These are phyloP conservation scores for Notolepis coatsorum DNA, from an alignment of 2,797 vertebrate species.

Conservation along the genomic window DNA sequence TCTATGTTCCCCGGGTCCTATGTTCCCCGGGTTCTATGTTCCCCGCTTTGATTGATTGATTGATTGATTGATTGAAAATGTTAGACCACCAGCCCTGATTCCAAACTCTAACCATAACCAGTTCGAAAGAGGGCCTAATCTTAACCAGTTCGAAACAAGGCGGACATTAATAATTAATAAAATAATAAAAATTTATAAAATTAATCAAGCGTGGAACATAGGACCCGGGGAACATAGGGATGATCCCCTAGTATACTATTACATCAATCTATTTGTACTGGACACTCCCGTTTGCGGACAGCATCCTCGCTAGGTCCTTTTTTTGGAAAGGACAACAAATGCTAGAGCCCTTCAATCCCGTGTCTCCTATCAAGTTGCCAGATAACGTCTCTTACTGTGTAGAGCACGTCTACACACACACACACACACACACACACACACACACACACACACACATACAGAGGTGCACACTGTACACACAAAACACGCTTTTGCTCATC, in stretches of 20 bases:
- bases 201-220: conserved; percentile 5
- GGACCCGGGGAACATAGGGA: conserved; percentile 5
- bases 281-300: conserved; percentile 25
- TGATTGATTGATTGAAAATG: too few species aligned
- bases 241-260: conserved; percentile 41
- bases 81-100: too few species aligned
- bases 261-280: conserved; percentile 38
- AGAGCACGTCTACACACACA: not conserved
- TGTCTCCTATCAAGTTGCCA: conserved; percentile 46
- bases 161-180: too few species aligned
- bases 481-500: too few species aligned
- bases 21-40: too few species aligned
- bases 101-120: too few species aligned
- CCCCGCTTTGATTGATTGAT: too few species aligned
- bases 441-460: conserved; percentile 1
- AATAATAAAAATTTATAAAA: too few species aligned
- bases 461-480: not conserved
- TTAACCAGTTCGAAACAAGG: too few species aligned
- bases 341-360: conserved; percentile 27
- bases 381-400: conserved; percentile 23
- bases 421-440: conserved; percentile 2
- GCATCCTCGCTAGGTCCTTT: conserved; percentile 49
- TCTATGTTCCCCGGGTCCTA: too few species aligned
- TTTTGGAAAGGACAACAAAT: conserved; percentile 65
- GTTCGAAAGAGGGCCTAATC: too few species aligned